Conservation (phyloP, 2,888 invertebrate species). For the Phaedon cochleariae region DNA sequence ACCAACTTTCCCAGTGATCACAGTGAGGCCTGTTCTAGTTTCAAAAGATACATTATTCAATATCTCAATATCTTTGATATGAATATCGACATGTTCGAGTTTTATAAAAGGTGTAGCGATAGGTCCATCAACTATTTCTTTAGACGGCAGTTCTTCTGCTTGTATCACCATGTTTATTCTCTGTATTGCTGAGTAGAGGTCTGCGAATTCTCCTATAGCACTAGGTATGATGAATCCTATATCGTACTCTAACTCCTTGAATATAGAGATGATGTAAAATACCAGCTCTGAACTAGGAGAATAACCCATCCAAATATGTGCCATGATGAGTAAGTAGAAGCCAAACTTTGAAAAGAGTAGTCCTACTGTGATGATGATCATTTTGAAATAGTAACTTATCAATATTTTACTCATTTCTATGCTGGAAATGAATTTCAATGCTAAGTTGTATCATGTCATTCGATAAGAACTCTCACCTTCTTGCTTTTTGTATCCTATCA, state of each 20-base stretch:
- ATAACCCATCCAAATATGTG: constrained; percentile 45
- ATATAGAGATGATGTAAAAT: constrained; percentile 41
- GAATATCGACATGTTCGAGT: constrained; percentile 29
- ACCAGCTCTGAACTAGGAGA: constrained; percentile 43
- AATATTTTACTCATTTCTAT: constrained; percentile 71
- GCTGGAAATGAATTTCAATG: constrained; percentile 56
- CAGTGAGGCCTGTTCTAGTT: constrained; percentile 61
- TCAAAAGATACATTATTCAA: constrained; percentile 60
- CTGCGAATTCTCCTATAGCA: constrained; percentile 60
- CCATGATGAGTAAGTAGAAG: constrained; percentile 47
- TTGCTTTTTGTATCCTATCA: constrained; percentile 26
- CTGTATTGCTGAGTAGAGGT: constrained; percentile 45
- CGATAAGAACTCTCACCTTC: constrained; percentile 15
- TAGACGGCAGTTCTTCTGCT: constrained; percentile 35
- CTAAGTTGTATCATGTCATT: not conserved
- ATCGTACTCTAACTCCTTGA: constrained; percentile 67
- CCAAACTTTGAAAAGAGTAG: constrained; percentile 47
- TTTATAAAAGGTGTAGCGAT: constrained; percentile 27
- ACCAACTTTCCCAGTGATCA: constrained; percentile 70
- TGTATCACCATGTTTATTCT: constrained; percentile 39
- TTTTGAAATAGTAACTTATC: constrained; percentile 55
- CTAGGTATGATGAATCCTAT: constrained; percentile 91
- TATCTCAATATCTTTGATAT: constrained; percentile 50
- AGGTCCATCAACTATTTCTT: constrained; percentile 6
- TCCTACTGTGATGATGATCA: constrained; percentile 51